Evolutionary conservation across 2,797 vertebrate species (phyloP), one percentile per base, ranked within the genome.

Genomic region (Malurus leucopterus): DNA sequence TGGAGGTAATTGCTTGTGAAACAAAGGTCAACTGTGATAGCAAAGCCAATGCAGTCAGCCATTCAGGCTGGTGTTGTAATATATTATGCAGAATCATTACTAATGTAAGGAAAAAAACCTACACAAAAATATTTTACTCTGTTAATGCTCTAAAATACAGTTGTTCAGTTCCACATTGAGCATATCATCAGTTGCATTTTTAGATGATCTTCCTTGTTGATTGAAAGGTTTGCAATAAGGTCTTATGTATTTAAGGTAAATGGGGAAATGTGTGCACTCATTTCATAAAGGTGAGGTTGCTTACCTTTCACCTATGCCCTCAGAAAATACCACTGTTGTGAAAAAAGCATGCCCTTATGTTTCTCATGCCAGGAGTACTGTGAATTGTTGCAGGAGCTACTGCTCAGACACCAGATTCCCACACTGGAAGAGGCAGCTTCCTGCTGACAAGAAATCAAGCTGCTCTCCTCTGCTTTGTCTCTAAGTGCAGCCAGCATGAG

Each of bases 1-100:
- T 30, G 62, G 70, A 50, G 19, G 65, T 38, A 71, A 72, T 57
- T 65, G 38, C 38, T 79, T 75, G 14, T 73, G 70, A 70, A 93
- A 36, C 17, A 72, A 77, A 67, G 17, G 49, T 47, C 67, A 86
- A 10, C 16, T 38, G 24, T 14, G 30, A 59, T 50, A 62, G 53
- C 44, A 88, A 40, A 83, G 55, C 13, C 46, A 79, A 14, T n/a
- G 47, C 20, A 29, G 59, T 32, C 59, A 72, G 57, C 15, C 3
- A 3, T 62, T 54, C 29, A 74, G 70, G 19, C 36, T 77, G 41
- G 38, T 40, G 13, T 70, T 65, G 53, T 44, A 70, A 12, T 59
- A 22, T 9, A 30, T 67, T 40, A 40, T 23, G 26, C 62, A 67
- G 34, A 54, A 18, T 53, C 15, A 58, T 65, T 68, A 68, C 18